Percentiles rank a stretch among this genome's conserved stretches.
These are phyloP conservation scores for Cryptotermes secundus DNA, from an alignment of 1,140 invertebrate species.

Conservation along the genomic window DNA sequence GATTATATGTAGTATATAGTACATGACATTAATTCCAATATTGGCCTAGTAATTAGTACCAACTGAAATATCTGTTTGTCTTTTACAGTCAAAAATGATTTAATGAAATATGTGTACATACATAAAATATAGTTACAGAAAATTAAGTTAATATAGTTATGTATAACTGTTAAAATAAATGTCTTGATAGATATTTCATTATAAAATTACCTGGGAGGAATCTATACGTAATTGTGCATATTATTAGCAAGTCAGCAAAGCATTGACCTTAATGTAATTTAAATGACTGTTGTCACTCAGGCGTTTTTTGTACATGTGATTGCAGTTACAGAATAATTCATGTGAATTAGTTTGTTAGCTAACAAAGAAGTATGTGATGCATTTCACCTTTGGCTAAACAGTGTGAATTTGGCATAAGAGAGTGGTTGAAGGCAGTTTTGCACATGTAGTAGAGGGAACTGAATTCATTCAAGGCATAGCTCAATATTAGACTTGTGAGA, in stretches of 20 bases:
- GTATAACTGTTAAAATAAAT: not conserved
- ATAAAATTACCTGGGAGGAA: not conserved
- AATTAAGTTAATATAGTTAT: not conserved
- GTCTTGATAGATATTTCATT: not conserved
- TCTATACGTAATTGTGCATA: not conserved
- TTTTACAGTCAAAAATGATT: not conserved
- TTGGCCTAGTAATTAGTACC: not conserved
- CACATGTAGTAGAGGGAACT: not conserved
- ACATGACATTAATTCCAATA: not conserved
- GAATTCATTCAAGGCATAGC: no score
- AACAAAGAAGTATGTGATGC: not conserved
- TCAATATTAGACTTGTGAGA: no score
- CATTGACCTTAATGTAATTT: conserved; percentile 6
- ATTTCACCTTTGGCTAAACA: not conserved
- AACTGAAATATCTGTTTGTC: not conserved
- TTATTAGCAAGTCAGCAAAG: conserved; percentile 10
- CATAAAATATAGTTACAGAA: not conserved
- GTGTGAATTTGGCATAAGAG: conserved; percentile 7
- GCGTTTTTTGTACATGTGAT: not conserved
- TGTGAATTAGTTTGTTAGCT: not conserved
- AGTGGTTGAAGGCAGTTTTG: not conserved
- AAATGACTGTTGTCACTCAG: not conserved
- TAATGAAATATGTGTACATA: not conserved
- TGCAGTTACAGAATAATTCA: not conserved
- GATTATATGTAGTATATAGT: not conserved